A percentile compares a stretch with the other conserved stretches of the same genome.
Evolutionary conservation across 2,113 vertebrate species (phyloP).

Genomic region (Butorides virescens): DNA sequence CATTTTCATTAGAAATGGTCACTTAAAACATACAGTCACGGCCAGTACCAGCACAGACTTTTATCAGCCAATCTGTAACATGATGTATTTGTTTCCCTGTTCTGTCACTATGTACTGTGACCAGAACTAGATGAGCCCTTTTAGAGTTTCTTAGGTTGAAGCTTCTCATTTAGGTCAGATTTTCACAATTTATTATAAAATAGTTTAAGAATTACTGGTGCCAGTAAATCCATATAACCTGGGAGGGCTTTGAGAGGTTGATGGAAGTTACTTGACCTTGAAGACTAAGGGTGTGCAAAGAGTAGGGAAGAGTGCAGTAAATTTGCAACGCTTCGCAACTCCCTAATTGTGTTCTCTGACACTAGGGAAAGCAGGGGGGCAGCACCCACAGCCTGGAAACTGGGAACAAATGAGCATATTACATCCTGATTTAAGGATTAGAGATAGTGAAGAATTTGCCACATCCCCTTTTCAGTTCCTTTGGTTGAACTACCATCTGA

Average conservation of each 20-base stretch:
- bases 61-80: background rate
- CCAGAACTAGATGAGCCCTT: background rate
- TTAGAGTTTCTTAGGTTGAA: background rate
- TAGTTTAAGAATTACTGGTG: background rate
- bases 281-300: background rate
- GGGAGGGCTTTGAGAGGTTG: background rate
- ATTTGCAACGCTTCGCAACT: background rate
- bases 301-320: background rate
- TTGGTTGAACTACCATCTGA: background rate
- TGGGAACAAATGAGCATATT: background rate
- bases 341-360: background rate
- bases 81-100: background rate
- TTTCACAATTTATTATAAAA: background rate
- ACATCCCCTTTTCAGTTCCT: background rate
- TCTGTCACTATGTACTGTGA: background rate
- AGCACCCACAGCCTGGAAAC: background rate
- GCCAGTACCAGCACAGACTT: background rate
- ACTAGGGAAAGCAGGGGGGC: background rate
- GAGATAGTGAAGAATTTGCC: background rate
- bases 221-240: background rate
- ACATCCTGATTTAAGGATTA: background rate
- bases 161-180: background rate
- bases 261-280: constrained; percentile 25
- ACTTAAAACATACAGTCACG: background rate
- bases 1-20: background rate